Percentiles rank a stretch among this genome's conserved stretches.
Evolutionary conservation across 2,888 invertebrate genomes (phyloP).

Genomic region (Drosophila ezoana): DNA sequence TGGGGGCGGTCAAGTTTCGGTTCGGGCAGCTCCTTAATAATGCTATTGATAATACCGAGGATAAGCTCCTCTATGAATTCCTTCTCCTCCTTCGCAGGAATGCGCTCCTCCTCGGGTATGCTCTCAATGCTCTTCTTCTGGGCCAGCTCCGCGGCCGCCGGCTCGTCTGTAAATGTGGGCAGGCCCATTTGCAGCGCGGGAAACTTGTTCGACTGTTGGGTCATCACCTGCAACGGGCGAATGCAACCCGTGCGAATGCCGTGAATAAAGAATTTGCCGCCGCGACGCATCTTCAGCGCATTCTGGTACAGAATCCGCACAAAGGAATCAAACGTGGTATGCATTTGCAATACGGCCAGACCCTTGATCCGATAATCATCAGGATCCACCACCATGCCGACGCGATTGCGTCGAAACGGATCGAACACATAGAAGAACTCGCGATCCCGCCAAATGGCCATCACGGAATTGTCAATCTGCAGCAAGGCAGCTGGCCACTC

Average conservation of each 20-base stretch:
- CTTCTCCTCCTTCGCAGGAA: constrained; percentile 60
- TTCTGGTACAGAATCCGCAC: constrained; percentile 86
- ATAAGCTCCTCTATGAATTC: constrained; percentile 74
- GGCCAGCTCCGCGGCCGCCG: constrained; percentile 28
- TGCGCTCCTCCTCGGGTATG: constrained; percentile 72
- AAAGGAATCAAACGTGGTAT: constrained; percentile 87
- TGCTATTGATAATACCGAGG: constrained; percentile 65
- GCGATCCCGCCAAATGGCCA: constrained; percentile 88
- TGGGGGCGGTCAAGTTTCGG: constrained; percentile 40
- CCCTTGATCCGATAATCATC: constrained; percentile 83
- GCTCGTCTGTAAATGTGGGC: constrained; percentile 64
- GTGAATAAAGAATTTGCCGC: constrained; percentile 86
- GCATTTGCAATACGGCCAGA: constrained; percentile 88
- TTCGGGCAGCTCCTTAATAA: constrained; percentile 65
- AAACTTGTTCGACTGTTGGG: constrained; percentile 67
- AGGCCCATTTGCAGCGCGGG: constrained; percentile 70
- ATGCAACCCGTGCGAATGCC: constrained; percentile 86
- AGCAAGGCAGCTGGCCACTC: constrained; percentile 82
- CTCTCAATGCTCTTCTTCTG: constrained; percentile 78
- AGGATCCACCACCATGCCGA: constrained; percentile 86
- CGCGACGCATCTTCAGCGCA: constrained; percentile 76
- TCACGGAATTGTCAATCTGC: constrained; percentile 87
- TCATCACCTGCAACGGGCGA: constrained; percentile 71
- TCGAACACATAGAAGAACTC: constrained; percentile 89
- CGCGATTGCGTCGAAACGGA: constrained; percentile 87